These are phyloP conservation scores for Penaeus vannamei DNA, from an alignment of 1,140 invertebrate genomes.

Conservation along the genomic window DNA sequence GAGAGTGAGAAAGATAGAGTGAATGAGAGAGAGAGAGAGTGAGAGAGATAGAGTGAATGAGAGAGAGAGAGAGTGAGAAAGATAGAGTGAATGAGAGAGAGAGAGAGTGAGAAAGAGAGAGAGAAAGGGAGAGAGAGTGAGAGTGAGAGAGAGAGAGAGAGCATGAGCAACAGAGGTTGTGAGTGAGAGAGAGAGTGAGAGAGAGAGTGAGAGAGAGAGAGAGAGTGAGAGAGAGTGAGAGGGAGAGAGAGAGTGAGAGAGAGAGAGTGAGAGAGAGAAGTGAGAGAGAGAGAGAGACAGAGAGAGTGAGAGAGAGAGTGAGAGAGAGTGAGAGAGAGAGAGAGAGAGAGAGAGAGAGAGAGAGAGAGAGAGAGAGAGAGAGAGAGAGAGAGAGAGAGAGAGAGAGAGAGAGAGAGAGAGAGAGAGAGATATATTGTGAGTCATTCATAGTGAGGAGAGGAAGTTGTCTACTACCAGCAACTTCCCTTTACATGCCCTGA, in stretches of 20 bases:
- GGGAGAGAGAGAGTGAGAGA: slow-evolving; percentile 36
- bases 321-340: neutral
- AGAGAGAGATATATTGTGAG: neutral
- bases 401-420: neutral
- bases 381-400: slow-evolving; percentile 30
- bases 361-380: slow-evolving; percentile 39
- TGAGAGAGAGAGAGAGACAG: neutral
- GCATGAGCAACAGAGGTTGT: neutral
- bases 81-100: neutral
- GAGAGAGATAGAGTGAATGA: neutral
- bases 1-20: neutral
- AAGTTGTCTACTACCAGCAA: neutral
- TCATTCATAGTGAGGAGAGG: neutral
- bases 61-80: neutral
- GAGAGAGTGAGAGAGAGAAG: slow-evolving; percentile 24
- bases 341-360: slow-evolving; percentile 32
- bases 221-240: slow-evolving; percentile 26
- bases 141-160: neutral
- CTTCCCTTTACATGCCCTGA: neutral
- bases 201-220: neutral
- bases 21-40: neutral
- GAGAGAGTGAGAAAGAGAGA: neutral
- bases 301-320: neutral
- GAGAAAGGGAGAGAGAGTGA: neutral
- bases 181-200: neutral